Evolutionary conservation across 2,113 vertebrate genomes (phyloP), one percentile per base, ranked within the genome.

Genomic region (Boleophthalmus pectinirostris): DNA sequence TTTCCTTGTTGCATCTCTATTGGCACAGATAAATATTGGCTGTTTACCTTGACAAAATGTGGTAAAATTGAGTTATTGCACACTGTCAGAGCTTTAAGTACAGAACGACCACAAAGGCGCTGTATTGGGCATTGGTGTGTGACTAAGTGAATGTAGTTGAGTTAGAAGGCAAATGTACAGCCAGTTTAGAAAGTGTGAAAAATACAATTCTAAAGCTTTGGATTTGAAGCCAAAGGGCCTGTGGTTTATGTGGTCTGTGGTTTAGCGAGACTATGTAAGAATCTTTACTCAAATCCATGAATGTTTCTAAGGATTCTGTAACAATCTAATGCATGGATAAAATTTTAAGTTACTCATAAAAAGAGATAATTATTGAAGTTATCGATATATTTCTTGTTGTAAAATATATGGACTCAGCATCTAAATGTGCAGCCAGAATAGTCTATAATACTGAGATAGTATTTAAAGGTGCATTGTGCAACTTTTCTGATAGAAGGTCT

Each of bases 1-100:
- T 33, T 75, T 66, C 16, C 14, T 76, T 16, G 68, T 63, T 57
- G 74, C 13, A 65, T 20, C 14, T n/a, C 68, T 51, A 67, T 69
- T 16, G 47, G 51, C 23, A 67, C 70, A 64, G 79, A 69, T 63
- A 60, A 79, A 81, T 33, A 73, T 21, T 0, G 5, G 57, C 14
- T 23, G 38, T 43, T 43, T 11, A 56, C 56, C 56, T 25, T 23
- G 23, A 58, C 56, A 58, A 13, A 58, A 58, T 57, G 54, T 57
- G 54, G 38, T 43, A 8, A 57, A 57, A 57, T n/a, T 12, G 56
- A 58, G 56, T 58, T 64, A 64, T 64, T 64, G 20, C 29, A 13
- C 16, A 14, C 1, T 12, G 12, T 13, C 23, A 64, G 16, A 35
- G 33, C 16, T 21, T 18, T 64, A 18, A 33, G 24, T 61, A 38